Evolutionary conservation across 2,797 vertebrate species (phyloP).

Genomic region (Poecilia velifera): DNA sequence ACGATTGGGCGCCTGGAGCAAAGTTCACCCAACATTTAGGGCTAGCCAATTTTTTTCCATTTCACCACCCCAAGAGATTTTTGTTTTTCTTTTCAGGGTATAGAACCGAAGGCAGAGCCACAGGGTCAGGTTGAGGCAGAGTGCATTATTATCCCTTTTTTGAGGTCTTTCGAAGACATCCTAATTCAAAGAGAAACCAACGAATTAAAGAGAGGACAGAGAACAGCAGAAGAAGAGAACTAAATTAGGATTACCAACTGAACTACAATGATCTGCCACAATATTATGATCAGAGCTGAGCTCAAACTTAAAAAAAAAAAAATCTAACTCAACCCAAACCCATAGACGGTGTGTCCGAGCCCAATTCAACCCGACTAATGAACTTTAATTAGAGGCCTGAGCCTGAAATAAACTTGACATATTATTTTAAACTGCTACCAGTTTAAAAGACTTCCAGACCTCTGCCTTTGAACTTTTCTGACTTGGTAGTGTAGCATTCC

Average conservation of each 20-base stretch:
- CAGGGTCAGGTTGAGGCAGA: slow-evolving; percentile 45
- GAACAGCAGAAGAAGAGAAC: slow-evolving; percentile 12
- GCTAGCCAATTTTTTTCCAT: slow-evolving; percentile 69
- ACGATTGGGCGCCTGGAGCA: slow-evolving; percentile 60
- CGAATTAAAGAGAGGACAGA: slow-evolving; percentile 29
- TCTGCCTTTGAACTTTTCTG: not conserved
- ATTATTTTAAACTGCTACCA: too few species aligned
- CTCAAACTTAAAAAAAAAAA: too few species aligned
- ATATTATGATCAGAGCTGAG: not conserved
- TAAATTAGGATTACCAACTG: slow-evolving; percentile 1
- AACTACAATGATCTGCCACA: not conserved
- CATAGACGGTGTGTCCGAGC: too few species aligned
- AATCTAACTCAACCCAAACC: too few species aligned
- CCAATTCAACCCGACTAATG: too few species aligned
- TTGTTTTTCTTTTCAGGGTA: slow-evolving; percentile 63
- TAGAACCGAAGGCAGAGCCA: slow-evolving; percentile 37
- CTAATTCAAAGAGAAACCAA: slow-evolving; percentile 21
- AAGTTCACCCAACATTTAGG: slow-evolving; percentile 74
- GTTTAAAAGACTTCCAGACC: too few species aligned
- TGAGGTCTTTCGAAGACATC: slow-evolving; percentile 62
- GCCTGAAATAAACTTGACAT: too few species aligned
- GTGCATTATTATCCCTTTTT: slow-evolving; percentile 64
- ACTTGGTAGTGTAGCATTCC: not conserved
- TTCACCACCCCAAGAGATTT: slow-evolving; percentile 47
- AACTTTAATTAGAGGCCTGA: too few species aligned